Evolutionary conservation across 2,888 invertebrate species (phyloP), one percentile per base, ranked within the genome.

Genomic region (Atethmia centrago): DNA sequence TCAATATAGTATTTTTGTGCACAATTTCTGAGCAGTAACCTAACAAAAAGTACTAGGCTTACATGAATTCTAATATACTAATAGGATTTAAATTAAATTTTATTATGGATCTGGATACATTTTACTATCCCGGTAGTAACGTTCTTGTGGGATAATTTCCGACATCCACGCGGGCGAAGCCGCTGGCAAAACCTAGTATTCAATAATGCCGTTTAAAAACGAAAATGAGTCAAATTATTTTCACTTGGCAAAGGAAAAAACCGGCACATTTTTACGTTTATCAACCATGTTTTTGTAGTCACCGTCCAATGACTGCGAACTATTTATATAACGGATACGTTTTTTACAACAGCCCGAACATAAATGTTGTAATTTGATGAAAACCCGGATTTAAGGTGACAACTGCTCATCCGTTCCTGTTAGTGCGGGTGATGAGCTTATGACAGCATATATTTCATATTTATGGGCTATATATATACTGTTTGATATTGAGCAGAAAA

Each of bases 251-350:
- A 58, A 19, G 16, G 1, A 56, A 36, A 55, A 58, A 53, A 19
- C 12, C 16, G 28, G 12, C 7, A 47, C 2, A 12, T 8, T 66
- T 62, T 55, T 21, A 16, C 19, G 21, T 49, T 53, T 31, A 80
- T 74, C 59, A 80, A 70, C 47, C 51, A 59, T 45, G 63, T 63
- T 55, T 61, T 47, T 47, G 31, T 59, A 74, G 82, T 74, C 69
- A 75, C n/a, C 67, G 81, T 58, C 51, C 81, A 53, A 67, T 84
- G 82, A 84, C 82, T 76, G 66, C 12, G n/a, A 55, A 8, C 40
- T 82, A 84, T 73, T 71, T 68, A 61, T 56, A 76, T 31, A 61
- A 47, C 77, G 64, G 82, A 84, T 66, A 81, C 68, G 84, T 76
- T 76, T 84, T 80, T 84, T 81, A 74, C 58, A 67, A 31, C 51